These are phyloP conservation scores for Hemibagrus guttatus DNA, from an alignment of 2,797 vertebrate species.

Conservation along the genomic window DNA sequence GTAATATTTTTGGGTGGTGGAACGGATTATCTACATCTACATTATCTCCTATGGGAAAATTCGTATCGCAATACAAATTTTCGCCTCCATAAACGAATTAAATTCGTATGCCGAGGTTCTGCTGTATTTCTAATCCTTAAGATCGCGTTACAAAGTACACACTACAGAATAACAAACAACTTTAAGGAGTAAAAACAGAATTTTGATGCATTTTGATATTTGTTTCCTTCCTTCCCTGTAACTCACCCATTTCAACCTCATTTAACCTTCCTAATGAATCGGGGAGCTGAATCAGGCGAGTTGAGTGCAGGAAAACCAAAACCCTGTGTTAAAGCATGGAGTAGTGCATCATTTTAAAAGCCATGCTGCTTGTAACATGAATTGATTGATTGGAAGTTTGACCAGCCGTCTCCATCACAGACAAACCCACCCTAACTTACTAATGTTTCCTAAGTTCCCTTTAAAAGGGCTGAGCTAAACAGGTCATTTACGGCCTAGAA, in stretches of 20 bases:
- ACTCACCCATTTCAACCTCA: not conserved
- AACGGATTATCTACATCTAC: too few species aligned
- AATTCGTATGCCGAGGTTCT: too few species aligned
- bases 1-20: too few species aligned
- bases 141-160: not conserved
- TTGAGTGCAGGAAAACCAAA: not conserved
- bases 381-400: not conserved
- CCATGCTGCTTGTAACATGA: not conserved
- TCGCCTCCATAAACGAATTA: too few species aligned
- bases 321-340: not conserved
- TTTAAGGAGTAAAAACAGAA: not conserved
- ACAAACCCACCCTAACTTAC: not conserved
- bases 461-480: not conserved
- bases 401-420: not conserved
- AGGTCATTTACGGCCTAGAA: not conserved
- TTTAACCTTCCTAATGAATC: not conserved
- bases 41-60: too few species aligned
- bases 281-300: not conserved
- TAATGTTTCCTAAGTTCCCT: not conserved
- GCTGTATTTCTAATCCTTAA: too few species aligned
- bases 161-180: not conserved
- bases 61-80: too few species aligned
- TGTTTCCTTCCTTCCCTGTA: not conserved
- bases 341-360: not conserved
- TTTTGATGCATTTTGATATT: not conserved